phyloP scores from a whole-genome alignment of 2,797 vertebrate genomes.

The Atherinosoma microstoma region DNA sequence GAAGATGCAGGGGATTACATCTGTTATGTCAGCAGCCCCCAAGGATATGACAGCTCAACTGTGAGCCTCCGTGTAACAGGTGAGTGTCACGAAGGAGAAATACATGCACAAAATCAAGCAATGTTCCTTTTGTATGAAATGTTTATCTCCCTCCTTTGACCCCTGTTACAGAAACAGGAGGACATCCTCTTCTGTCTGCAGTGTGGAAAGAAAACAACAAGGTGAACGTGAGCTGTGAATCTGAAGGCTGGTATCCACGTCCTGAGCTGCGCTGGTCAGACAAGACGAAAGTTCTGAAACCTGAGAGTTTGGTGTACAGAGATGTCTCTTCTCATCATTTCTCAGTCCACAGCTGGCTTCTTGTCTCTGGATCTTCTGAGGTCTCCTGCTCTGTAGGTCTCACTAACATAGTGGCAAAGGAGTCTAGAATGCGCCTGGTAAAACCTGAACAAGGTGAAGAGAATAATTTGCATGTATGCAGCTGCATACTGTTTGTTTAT shows the following conservation, averaged over 20 bases:
- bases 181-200: conserved; percentile 43
- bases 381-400: conserved; percentile 65
- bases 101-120: not conserved
- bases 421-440: conserved; percentile 34
- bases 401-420: conserved; percentile 10
- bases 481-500: too few species aligned
- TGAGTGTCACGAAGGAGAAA: conserved; percentile 36
- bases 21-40: conserved; percentile 69
- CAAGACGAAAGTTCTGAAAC: not conserved
- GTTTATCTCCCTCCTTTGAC: not conserved
- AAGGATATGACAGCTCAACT: not conserved
- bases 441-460: not conserved
- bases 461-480: not conserved
- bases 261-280: conserved; percentile 61
- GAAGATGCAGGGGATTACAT: conserved; percentile 59
- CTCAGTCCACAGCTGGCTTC: conserved; percentile 70
- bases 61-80: conserved; percentile 55
- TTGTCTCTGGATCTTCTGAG: conserved; percentile 15
- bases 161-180: conserved; percentile 53
- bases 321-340: conserved; percentile 3
- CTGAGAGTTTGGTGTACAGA: not conserved
- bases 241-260: conserved; percentile 74
- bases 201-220: not conserved
- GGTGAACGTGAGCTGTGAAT: conserved; percentile 73
- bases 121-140: accelerated